These are phyloP conservation scores for Coryphaenoides rupestris DNA, from an alignment of 2,113 vertebrate genomes.

Conservation along the genomic window DNA sequence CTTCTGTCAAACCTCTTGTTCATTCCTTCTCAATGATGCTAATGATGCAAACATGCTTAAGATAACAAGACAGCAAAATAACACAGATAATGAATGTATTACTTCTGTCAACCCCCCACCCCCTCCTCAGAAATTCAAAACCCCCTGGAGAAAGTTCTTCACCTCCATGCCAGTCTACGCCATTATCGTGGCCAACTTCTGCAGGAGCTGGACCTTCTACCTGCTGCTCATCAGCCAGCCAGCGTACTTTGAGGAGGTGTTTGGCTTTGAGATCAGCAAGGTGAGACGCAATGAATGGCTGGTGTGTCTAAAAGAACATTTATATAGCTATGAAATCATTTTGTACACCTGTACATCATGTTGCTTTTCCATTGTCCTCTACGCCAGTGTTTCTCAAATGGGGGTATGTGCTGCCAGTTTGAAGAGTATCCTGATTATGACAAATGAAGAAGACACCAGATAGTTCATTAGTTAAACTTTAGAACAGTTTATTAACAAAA, in stretches of 20 bases:
- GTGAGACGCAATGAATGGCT: constrained; percentile 59
- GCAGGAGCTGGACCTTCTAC: constrained; percentile 98
- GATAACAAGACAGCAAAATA: no score
- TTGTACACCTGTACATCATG: neutral
- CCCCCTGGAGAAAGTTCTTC: constrained; percentile 98
- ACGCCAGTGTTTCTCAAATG: no score
- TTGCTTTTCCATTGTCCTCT: neutral
- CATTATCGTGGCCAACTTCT: constrained; percentile 99
- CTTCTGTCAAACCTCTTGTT: no score
- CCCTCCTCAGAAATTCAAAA: constrained; percentile 91
- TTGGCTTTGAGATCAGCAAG: constrained; percentile 99
- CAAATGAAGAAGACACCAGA: no score
- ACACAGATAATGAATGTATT: no score
- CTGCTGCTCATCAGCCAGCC: constrained; percentile 97
- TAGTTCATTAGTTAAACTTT: no score
- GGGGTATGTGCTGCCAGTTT: no score
- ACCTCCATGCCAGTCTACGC: constrained; percentile 99
- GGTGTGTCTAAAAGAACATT: neutral
- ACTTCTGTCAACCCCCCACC: no score
- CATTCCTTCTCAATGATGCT: no score
- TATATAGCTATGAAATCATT: neutral
- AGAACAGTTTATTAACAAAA: no score
- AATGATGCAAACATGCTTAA: no score
- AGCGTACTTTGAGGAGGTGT: constrained; percentile 98
- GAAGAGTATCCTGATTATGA: no score